phyloP scores from a whole-genome alignment of 2,797 vertebrate species.

The Sphaeramia orbicularis region DNA sequence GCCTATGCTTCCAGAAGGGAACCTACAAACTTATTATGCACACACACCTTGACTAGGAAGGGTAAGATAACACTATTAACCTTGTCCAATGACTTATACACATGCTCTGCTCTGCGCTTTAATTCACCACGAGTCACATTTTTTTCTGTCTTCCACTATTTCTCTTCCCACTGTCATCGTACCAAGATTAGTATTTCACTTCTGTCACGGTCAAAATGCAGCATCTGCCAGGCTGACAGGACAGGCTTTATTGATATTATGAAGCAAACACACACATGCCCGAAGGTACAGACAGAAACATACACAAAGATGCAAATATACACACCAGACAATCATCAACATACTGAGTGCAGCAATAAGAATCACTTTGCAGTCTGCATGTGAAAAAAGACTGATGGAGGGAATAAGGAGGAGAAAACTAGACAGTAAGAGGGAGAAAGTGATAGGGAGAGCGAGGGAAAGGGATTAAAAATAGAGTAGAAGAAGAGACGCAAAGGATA shows the following conservation, averaged over 20 bases:
- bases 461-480: constrained; percentile 18
- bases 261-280: constrained; percentile 17
- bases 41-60: constrained; percentile 13
- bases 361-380: constrained; percentile 36
- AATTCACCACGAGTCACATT: constrained; percentile 3
- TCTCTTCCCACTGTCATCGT: constrained; percentile 6
- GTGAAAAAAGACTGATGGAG: constrained; percentile 32
- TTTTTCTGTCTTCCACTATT: neutral
- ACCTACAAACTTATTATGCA: constrained; percentile 22
- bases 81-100: constrained; percentile 42
- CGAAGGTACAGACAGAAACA: constrained; percentile 3
- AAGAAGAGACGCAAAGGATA: constrained; percentile 45
- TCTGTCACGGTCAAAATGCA: constrained; percentile 25
- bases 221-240: constrained; percentile 26
- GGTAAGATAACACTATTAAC: constrained; percentile 46
- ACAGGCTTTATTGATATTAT: constrained; percentile 37
- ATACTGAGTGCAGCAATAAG: constrained; percentile 21
- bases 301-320: constrained; percentile 24
- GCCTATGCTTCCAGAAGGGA: constrained; percentile 28
- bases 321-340: constrained; percentile 18
- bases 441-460: constrained; percentile 27
- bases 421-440: constrained; percentile 10
- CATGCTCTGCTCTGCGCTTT: constrained; percentile 14
- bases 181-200: constrained; percentile 32
- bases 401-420: neutral